Evolutionary conservation across 2,888 invertebrate genomes (phyloP).

Genomic region (Antitype chi): DNA sequence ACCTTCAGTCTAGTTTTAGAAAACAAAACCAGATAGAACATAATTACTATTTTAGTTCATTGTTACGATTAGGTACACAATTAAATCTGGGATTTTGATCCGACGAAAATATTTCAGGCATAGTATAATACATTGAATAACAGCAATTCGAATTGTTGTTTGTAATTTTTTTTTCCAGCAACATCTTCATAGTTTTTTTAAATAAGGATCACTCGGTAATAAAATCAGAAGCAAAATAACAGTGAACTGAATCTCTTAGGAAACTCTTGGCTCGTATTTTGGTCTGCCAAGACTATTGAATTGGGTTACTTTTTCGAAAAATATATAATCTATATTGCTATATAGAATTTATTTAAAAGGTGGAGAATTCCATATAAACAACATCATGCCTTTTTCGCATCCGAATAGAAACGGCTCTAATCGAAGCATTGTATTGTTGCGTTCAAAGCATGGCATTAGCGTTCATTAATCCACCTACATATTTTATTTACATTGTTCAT

Average conservation of each 20-base stretch:
- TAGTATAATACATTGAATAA: neutral
- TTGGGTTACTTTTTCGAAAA: neutral
- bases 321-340: neutral
- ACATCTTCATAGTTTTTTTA: too few species aligned
- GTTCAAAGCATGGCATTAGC: too few species aligned
- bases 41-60: too few species aligned
- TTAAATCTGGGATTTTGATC: neutral
- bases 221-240: neutral
- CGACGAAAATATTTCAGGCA: neutral
- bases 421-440: neutral
- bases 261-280: neutral
- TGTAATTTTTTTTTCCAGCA: neutral
- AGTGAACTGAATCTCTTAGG: neutral
- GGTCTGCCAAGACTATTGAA: neutral
- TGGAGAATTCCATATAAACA: neutral
- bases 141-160: neutral
- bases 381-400: neutral
- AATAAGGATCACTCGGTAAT: neutral
- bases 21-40: neutral
- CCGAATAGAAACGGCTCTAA: neutral
- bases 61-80: neutral
- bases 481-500: too few species aligned
- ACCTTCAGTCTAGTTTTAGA: neutral
- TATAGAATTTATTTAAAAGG: neutral
- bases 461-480: too few species aligned